These are phyloP conservation scores for Orthonyx spaldingii DNA, from an alignment of 2,113 vertebrate genomes.

Conservation along the genomic window DNA sequence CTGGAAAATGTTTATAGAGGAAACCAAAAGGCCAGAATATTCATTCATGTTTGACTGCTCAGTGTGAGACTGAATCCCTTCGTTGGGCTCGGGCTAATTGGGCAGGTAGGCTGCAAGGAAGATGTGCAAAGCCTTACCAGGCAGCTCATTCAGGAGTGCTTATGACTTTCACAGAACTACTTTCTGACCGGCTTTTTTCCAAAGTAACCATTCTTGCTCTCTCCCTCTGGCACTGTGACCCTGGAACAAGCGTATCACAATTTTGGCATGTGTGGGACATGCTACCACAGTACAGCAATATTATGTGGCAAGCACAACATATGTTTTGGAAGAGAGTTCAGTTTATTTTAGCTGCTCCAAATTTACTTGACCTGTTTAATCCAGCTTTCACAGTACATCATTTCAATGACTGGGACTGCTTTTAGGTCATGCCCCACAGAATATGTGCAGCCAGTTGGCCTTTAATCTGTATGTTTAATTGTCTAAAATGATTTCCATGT, in stretches of 20 bases:
- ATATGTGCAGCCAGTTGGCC: not conserved
- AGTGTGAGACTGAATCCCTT: not conserved
- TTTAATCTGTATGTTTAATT: not conserved
- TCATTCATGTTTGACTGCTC: not conserved
- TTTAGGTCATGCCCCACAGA: constrained; percentile 18
- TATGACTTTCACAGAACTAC: not conserved
- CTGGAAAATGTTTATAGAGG: constrained; percentile 4
- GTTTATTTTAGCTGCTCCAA: constrained; percentile 59
- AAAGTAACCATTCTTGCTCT: not conserved
- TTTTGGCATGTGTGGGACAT: constrained; percentile 7
- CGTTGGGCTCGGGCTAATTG: not conserved
- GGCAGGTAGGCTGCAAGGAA: not conserved
- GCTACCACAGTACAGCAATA: constrained; percentile 20
- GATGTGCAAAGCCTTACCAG: not conserved
- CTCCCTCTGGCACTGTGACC: not conserved
- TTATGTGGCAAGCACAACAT: constrained; percentile 45
- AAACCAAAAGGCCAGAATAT: not conserved
- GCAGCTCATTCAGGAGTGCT: not conserved
- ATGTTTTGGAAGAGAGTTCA: constrained; percentile 21
- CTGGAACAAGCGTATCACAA: constrained; percentile 34
- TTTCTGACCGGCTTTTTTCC: not conserved
- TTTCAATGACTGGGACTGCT: not conserved
- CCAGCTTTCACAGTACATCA: constrained; percentile 53
- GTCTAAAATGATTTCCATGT: not conserved
- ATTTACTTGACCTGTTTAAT: constrained; percentile 59